Base-by-base conservation (phyloP, 1,140 invertebrate species). In the Diabrotica virgifera region DNA sequence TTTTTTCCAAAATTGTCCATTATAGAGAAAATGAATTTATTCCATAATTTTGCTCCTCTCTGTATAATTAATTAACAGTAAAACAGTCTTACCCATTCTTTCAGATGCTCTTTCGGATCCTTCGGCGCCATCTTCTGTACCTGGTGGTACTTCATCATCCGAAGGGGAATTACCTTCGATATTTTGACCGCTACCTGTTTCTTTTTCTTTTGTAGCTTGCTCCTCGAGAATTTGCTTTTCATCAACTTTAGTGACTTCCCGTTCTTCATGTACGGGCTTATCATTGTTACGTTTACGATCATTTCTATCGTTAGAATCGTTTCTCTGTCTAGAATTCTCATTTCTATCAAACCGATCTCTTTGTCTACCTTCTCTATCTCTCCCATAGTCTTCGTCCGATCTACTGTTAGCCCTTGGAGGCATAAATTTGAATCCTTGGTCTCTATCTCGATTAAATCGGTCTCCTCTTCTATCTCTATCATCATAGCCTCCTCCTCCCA, bases 201-300 rank as follows among this genome's bases (percentile, higher is more conserved):
- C 24, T 24, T 24, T 24, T 24, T 24, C 24, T 24, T 24, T 24
- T 24, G 24, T 24, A 1, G 24, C 24, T 24, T 24, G 24, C 24
- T 24, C 24, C 24, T 24, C 24, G 24, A 24, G 24, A 24, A 24
- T 24, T 24, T 24, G 24, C 35, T 36, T 0, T 59, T 36, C 52
- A 58, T 63, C 58, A 57, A 14, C 5, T 57, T 24, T 6, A 37
- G 58, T n/a, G 58, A 5, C 5, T 36, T 24, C 7, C 14, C 58
- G 1, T 57, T 11, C 55, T 14, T 57, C 10, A 66, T 63, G 24
- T 57, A 36, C 5, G 70, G 69, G 13, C 55, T 59, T 53, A 51
- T 52, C 6, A 59, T 13, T 37, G 52, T 58, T 11, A 62, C 46
- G 37, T 68, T 58, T n/a, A 63, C 51, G 5, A 66, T 68, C 40